These are phyloP conservation scores for Mimumesa dahlbomi DNA, from an alignment of 2,888 invertebrate species.

Conservation along the genomic window DNA sequence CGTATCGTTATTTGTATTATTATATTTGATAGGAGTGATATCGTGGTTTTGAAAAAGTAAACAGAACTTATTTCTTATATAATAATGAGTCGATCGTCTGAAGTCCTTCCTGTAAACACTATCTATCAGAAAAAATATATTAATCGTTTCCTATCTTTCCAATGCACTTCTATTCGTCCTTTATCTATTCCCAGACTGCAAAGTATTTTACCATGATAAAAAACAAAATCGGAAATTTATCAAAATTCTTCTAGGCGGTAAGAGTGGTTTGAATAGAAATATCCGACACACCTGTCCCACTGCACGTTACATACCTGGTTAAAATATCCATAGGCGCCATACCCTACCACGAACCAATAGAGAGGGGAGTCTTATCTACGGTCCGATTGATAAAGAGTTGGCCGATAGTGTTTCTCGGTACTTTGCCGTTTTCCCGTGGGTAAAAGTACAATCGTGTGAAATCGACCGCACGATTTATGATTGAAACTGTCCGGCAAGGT, in stretches of 20 bases:
- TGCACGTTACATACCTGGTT: constrained; percentile 11
- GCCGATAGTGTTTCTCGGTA: constrained; percentile 58
- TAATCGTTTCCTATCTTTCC: too few relatives aligned
- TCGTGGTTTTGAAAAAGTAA: not conserved
- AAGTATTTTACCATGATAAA: too few relatives aligned
- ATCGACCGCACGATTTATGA: not conserved
- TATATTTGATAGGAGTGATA: not conserved
- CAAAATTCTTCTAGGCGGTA: constrained; percentile 18
- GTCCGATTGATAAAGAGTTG: constrained; percentile 64
- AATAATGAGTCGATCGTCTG: too few relatives aligned
- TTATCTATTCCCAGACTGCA: too few relatives aligned
- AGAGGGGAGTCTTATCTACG: constrained; percentile 53
- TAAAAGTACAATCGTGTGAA: constrained; percentile 16
- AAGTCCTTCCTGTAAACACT: too few relatives aligned
- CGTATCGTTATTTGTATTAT: not conserved
- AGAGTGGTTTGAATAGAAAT: constrained; percentile 17
- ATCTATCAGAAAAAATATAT: too few relatives aligned
- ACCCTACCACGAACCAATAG: constrained; percentile 25
- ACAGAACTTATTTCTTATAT: not conserved
- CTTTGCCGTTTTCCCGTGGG: constrained; percentile 31
- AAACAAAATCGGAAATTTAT: not conserved
- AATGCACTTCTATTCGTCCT: too few relatives aligned
- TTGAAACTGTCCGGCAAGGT: not conserved
- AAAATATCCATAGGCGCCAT: constrained; percentile 33
- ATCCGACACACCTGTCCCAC: constrained; percentile 29